phyloP scores from a whole-genome alignment of 2,888 invertebrate genomes.

The Diarsia brunnea region DNA sequence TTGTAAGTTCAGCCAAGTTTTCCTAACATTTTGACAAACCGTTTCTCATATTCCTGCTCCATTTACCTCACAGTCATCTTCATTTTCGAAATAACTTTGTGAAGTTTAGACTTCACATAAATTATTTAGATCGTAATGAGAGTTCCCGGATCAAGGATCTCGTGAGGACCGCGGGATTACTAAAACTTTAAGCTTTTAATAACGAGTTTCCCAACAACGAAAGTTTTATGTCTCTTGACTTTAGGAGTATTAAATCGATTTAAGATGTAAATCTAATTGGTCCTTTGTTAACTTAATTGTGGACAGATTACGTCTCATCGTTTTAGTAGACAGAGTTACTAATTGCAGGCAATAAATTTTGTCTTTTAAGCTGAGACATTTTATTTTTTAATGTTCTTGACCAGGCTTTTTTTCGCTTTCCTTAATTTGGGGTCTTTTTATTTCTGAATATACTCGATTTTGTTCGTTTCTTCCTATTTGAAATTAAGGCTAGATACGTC shows the following conservation, averaged over 20 bases:
- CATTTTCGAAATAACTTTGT: slow-evolving; percentile 51
- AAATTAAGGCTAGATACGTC: background rate
- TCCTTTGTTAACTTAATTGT: slow-evolving; percentile 52
- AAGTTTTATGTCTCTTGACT: slow-evolving; percentile 60
- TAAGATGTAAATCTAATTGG: slow-evolving; percentile 65
- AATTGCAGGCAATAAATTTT: slow-evolving; percentile 39
- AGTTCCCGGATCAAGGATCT: slow-evolving; percentile 52
- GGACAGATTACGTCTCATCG: slow-evolving; percentile 29
- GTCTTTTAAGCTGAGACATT: slow-evolving; percentile 9
- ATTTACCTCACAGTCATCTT: slow-evolving; percentile 43
- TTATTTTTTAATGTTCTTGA: background rate
- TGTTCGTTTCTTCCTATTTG: background rate
- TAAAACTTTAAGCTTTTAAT: slow-evolving; percentile 65
- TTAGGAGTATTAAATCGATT: slow-evolving; percentile 59
- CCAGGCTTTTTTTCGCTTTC: background rate
- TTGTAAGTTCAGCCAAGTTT: slow-evolving; percentile 17
- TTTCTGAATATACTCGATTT: background rate
- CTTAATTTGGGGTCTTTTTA: background rate
- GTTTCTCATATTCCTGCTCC: slow-evolving; percentile 37
- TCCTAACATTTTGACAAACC: slow-evolving; percentile 29
- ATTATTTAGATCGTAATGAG: slow-evolving; percentile 61
- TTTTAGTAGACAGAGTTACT: slow-evolving; percentile 30
- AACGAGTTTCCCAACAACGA: slow-evolving; percentile 56
- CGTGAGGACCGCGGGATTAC: slow-evolving; percentile 45
- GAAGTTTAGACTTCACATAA: slow-evolving; percentile 50